These are phyloP conservation scores for Streptopelia turtur DNA, from an alignment of 2,797 vertebrate species.

Conservation along the genomic window DNA sequence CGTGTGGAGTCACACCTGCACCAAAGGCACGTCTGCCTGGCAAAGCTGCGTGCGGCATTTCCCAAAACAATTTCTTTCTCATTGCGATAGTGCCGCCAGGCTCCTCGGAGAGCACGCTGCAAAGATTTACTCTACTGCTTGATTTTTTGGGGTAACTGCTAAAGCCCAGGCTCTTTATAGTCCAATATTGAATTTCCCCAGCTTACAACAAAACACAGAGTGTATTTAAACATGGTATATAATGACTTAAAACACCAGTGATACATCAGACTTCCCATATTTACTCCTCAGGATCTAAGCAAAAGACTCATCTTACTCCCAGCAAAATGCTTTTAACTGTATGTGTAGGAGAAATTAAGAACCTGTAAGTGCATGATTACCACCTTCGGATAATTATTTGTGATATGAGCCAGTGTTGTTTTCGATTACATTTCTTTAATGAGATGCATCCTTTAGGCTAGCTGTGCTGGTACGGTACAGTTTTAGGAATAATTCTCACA, in stretches of 20 bases:
- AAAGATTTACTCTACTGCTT: not conserved
- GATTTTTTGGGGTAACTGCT: not conserved
- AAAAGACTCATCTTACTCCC: conserved; percentile 14
- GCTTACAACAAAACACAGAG: not conserved
- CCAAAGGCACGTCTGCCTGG: conserved; percentile 35
- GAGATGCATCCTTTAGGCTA: not conserved
- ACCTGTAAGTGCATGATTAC: not conserved
- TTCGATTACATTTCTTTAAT: not conserved
- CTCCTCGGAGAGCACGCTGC: not conserved
- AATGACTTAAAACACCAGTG: not conserved
- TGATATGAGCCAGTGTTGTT: not conserved
- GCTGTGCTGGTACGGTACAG: not conserved
- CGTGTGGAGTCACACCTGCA: conserved; percentile 40
- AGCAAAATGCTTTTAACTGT: conserved; percentile 34
- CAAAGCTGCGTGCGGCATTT: conserved; percentile 26
- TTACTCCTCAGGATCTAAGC: not conserved
- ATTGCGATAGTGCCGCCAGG: not conserved
- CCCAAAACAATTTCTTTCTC: conserved; percentile 28
- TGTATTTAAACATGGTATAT: not conserved
- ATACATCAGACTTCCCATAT: not conserved
- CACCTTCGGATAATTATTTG: conserved; percentile 20
- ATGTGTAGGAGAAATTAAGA: conserved; percentile 32
- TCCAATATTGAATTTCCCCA: not conserved
- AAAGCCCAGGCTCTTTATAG: not conserved
- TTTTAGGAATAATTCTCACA: not conserved